Evolutionary conservation across 2,113 vertebrate genomes (phyloP).

Genomic region (Ageneiosus marmoratus): DNA sequence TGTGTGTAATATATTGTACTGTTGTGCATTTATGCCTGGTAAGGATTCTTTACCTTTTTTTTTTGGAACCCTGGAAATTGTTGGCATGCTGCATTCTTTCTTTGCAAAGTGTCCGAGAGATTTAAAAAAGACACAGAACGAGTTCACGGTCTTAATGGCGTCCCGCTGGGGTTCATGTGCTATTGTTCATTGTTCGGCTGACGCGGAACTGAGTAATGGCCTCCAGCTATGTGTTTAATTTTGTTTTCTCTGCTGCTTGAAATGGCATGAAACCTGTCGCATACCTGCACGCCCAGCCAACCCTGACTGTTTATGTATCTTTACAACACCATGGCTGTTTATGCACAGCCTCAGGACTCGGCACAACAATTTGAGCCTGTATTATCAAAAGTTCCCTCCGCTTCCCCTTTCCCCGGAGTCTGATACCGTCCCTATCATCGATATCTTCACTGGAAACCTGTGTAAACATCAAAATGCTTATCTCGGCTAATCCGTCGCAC

Average conservation of each 20-base stretch:
- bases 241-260: slow-evolving; percentile 43
- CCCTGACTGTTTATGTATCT: neutral
- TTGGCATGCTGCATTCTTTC: neutral
- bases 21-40: neutral
- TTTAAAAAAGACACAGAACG: slow-evolving; percentile 10
- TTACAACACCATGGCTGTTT: neutral
- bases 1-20: neutral
- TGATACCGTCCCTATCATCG: neutral
- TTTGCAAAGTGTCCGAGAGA: slow-evolving; percentile 14
- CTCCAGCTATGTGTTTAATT: slow-evolving; percentile 41
- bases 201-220: slow-evolving; percentile 43
- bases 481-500: neutral
- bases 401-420: neutral
- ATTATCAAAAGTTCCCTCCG: neutral
- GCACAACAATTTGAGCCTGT: neutral
- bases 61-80: neutral
- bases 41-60: neutral
- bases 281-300: slow-evolving; percentile 27
- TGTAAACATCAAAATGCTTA: slow-evolving; percentile 7
- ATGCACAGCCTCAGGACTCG: neutral
- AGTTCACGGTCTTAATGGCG: slow-evolving; percentile 5
- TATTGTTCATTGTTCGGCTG: slow-evolving; percentile 56
- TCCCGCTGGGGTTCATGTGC: slow-evolving; percentile 31
- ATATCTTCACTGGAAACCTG: neutral
- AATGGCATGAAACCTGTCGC: slow-evolving; percentile 42